Conservation (phyloP, 1,140 invertebrate species). For the Neuroterus valhalla region DNA sequence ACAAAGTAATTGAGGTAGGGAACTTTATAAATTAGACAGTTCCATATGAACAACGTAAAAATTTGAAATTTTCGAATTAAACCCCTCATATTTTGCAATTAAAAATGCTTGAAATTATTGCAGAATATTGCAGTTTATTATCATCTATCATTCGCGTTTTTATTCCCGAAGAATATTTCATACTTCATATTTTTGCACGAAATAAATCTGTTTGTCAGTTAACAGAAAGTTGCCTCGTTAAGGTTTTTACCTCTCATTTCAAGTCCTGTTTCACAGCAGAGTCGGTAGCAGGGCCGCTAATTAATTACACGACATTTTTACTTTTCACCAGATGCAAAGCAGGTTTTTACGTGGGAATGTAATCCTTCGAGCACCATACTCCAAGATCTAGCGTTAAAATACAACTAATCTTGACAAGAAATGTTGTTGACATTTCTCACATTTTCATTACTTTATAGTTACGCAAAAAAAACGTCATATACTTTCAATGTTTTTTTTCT, state of each 20-base stretch:
- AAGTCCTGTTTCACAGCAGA: constrained; percentile 17
- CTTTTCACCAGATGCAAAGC: constrained; percentile 22
- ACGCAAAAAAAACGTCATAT: too few relatives aligned
- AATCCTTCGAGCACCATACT: not conserved
- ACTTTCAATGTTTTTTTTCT: too few relatives aligned
- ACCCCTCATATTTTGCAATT: too few relatives aligned
- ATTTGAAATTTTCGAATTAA: too few relatives aligned
- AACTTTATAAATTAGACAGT: too few relatives aligned
- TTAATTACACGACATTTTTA: constrained; percentile 22
- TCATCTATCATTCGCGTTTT: too few relatives aligned
- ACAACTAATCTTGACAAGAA: not conserved
- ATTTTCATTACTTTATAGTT: too few relatives aligned
- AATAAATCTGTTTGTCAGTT: constrained; percentile 1
- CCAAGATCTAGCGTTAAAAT: not conserved
- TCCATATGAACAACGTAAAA: too few relatives aligned
- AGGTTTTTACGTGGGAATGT: constrained; percentile 24
- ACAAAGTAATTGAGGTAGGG: too few relatives aligned
- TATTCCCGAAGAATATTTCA: not conserved
- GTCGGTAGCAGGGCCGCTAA: constrained; percentile 20
- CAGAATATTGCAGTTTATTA: too few relatives aligned
- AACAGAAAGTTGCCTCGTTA: constrained; percentile 24
- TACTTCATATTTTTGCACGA: not conserved
- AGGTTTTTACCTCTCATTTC: constrained; percentile 11
- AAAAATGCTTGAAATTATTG: too few relatives aligned
- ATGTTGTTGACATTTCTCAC: not conserved